Evolutionary conservation across 2,113 vertebrate species (phyloP).

Genomic region (Laterallus jamaicensis): DNA sequence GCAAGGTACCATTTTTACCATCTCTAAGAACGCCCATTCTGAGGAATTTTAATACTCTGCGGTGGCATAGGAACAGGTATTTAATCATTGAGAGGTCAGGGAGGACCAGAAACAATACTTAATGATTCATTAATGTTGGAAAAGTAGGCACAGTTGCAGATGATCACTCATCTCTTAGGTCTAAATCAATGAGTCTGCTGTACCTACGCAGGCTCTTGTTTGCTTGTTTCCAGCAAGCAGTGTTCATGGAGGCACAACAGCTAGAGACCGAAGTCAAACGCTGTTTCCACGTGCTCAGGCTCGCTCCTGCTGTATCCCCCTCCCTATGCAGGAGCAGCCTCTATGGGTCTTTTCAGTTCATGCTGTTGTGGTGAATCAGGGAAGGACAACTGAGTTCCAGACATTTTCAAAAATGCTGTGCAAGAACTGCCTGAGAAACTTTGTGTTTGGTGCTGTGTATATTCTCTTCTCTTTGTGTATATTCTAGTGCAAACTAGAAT

Average conservation of each 20-base stretch:
- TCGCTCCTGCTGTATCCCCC: neutral
- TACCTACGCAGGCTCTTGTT: neutral
- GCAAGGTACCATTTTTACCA: neutral
- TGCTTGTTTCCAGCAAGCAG: neutral
- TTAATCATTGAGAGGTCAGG: slow-evolving; percentile 18
- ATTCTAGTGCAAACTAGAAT: neutral
- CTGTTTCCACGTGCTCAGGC: accelerated
- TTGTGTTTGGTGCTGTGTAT: neutral
- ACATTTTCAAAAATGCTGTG: neutral
- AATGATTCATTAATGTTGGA: neutral
- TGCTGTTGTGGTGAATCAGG: neutral
- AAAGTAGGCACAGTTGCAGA: neutral
- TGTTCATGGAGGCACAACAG: neutral
- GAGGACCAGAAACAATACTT: slow-evolving; percentile 24
- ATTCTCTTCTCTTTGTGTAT: neutral
- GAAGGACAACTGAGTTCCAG: neutral
- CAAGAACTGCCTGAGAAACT: neutral
- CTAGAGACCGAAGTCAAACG: neutral
- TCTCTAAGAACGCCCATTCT: neutral
- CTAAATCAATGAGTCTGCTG: neutral
- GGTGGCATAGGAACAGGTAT: neutral
- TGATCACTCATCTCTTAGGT: neutral
- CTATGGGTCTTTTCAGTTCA: neutral
- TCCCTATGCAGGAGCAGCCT: accelerated
- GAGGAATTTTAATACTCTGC: slow-evolving; percentile 4